Conservation (phyloP, 2,888 invertebrate genomes). For the Cantharis nigra region DNA sequence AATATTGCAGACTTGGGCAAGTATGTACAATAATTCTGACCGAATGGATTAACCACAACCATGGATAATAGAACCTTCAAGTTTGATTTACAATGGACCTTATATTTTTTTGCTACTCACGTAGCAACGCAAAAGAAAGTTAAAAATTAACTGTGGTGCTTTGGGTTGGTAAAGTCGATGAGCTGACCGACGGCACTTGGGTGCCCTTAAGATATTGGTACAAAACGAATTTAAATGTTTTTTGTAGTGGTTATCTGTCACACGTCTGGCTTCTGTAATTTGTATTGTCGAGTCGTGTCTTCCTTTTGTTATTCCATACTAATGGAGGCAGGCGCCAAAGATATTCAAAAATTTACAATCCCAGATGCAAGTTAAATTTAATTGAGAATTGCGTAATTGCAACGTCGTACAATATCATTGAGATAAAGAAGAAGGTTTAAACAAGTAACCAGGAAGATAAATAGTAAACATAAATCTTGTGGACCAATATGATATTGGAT, state of each 20-base stretch:
- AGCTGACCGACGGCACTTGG: conserved; percentile 36
- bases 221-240: conserved; percentile 44
- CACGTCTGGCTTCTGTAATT: conserved; percentile 37
- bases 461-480: conserved; percentile 46
- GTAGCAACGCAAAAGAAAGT: not conserved
- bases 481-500: conserved; percentile 41
- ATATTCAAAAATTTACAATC: not conserved
- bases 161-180: conserved; percentile 33
- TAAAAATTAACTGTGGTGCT: not conserved
- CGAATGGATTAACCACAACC: not conserved
- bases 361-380: not conserved
- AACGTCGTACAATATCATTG: conserved; percentile 4
- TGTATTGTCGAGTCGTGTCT: conserved; percentile 35
- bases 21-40: not conserved
- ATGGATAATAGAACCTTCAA: conserved; percentile 1
- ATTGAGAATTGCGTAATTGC: conserved; percentile 20
- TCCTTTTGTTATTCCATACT: conserved; percentile 4
- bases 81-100: conserved; percentile 3
- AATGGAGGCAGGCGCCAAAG: not conserved
- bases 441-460: conserved; percentile 11
- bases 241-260: conserved; percentile 39
- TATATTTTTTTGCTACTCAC: conserved; percentile 10
- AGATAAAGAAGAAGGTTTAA: not conserved
- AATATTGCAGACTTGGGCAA: not conserved
- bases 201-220: conserved; percentile 40